Conservation (phyloP, 2,888 invertebrate genomes). For the Cephalotes varians region DNA sequence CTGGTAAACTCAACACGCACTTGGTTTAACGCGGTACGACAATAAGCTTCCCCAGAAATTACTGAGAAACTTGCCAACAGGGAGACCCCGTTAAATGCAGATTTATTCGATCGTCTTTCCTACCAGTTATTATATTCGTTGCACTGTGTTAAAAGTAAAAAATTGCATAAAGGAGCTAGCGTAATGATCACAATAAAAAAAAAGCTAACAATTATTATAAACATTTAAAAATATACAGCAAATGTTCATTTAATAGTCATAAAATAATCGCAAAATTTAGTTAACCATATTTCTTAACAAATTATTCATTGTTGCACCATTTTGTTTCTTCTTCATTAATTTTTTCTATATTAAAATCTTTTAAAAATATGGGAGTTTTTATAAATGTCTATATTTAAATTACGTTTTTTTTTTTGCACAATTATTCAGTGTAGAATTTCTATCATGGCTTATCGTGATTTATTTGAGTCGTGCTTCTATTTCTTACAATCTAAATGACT, state of each 20-base stretch:
- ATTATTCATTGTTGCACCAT: background rate
- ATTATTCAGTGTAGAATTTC: background rate
- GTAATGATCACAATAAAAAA: background rate
- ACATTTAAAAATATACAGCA: background rate
- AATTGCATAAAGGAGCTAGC: background rate
- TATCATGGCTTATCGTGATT: background rate
- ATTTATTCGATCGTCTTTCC: conserved; percentile 37
- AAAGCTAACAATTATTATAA: background rate
- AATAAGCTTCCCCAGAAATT: conserved; percentile 54
- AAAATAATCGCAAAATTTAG: background rate
- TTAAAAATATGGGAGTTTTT: background rate
- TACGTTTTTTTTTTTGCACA: background rate
- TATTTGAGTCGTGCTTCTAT: background rate
- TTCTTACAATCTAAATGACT: conserved; percentile 9
- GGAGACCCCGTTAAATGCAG: conserved; percentile 35
- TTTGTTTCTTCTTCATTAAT: background rate
- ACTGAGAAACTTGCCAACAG: conserved; percentile 38
- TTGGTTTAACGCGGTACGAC: conserved; percentile 49
- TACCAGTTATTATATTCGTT: conserved; percentile 16
- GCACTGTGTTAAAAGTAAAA: conserved; percentile 7
- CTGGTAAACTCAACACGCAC: conserved; percentile 59
- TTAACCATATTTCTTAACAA: background rate
- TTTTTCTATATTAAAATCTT: background rate
- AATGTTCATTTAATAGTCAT: background rate
- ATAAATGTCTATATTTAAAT: background rate